phyloP scores from a whole-genome alignment of 37 sponge, comb jelly and placozoan species.

The Agelas oroides region DNA sequence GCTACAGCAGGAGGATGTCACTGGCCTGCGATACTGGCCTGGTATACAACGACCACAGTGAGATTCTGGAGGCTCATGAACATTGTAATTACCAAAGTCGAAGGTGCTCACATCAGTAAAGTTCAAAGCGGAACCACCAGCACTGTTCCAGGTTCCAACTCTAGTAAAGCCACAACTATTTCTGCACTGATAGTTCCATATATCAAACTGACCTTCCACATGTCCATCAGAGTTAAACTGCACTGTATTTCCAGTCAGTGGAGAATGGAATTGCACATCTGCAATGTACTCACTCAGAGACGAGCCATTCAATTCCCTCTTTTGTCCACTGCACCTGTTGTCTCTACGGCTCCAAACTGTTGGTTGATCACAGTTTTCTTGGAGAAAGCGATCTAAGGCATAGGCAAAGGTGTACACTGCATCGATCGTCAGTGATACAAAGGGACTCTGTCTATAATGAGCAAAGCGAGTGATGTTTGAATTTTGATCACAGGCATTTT shows the following conservation, averaged over 20 bases:
- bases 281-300: conserved; percentile 28
- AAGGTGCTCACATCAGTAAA: no score
- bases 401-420: conserved; percentile 75
- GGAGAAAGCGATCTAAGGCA: conserved; percentile 65
- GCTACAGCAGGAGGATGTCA: no score
- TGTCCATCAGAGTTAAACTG: conserved; percentile 52
- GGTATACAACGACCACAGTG: no score
- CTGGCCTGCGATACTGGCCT: no score
- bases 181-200: conserved; percentile 35
- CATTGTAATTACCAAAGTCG: no score
- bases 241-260: conserved; percentile 13
- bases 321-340: conserved; percentile 38
- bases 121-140: no score
- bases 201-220: conserved; percentile 36
- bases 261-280: conserved; percentile 50
- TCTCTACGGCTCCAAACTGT: conserved; percentile 4
- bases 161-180: not conserved
- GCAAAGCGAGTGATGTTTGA: no score
- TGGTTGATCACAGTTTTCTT: conserved; percentile 58
- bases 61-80: no score
- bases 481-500: no score
- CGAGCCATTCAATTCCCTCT: conserved; percentile 15
- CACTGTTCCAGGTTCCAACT: conserved; percentile 51
- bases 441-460: not conserved
- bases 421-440: conserved; percentile 65